These are phyloP conservation scores for Ophion slaviceki DNA, from an alignment of 2,888 invertebrate species.

Conservation along the genomic window DNA sequence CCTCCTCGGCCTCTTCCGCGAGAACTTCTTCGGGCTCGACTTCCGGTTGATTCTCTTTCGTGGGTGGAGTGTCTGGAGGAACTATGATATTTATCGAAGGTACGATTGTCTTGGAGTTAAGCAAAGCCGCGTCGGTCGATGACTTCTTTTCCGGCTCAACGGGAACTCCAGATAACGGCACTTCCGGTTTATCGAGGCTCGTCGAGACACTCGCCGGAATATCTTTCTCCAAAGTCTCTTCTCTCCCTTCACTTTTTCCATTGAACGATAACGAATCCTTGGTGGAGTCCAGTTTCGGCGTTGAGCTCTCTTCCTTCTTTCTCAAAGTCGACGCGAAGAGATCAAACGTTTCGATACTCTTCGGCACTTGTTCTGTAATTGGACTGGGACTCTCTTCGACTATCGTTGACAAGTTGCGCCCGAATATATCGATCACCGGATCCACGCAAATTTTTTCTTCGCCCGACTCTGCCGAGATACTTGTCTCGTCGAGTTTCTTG, in stretches of 20 bases:
- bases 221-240: slow-evolving; percentile 12
- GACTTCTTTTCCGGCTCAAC: background rate
- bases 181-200: slow-evolving; percentile 31
- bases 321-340: background rate
- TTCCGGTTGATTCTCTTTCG: background rate
- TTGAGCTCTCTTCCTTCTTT: background rate
- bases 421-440: slow-evolving; percentile 49
- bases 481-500: slow-evolving; percentile 40
- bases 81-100: slow-evolving; percentile 72
- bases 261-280: background rate
- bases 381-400: slow-evolving; percentile 57
- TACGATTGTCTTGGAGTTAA: slow-evolving; percentile 55
- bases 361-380: slow-evolving; percentile 37
- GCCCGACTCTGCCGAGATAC: slow-evolving; percentile 67
- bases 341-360: slow-evolving; percentile 28
- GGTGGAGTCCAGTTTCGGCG: slow-evolving; percentile 19
- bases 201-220: background rate
- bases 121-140: slow-evolving; percentile 34
- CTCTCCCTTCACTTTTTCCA: slow-evolving; percentile 1
- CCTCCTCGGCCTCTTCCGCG: slow-evolving; percentile 26
- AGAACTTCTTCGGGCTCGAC: slow-evolving; percentile 1
- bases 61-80: slow-evolving; percentile 34
- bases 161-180: background rate
- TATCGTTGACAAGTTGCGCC: slow-evolving; percentile 56
- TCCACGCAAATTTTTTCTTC: slow-evolving; percentile 67